Evolutionary conservation across 1,140 invertebrate genomes (phyloP), one percentile per base, ranked within the genome.

Genomic region (Zaprionus taronus): DNA sequence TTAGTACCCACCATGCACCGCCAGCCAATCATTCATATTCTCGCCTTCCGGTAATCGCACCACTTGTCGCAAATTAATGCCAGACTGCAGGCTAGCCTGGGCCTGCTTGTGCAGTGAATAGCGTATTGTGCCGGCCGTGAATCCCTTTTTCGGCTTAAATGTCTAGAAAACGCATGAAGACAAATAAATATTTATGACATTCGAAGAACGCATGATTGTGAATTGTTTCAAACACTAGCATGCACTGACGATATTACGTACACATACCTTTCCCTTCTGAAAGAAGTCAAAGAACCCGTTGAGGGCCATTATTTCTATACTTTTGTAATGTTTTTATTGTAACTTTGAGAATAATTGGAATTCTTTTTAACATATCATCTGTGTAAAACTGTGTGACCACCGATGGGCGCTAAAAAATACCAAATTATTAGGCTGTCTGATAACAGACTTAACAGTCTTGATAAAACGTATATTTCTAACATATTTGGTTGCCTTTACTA

Each of bases 71-170:
- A 99, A 94, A 94, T 99, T 98, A 64, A 99, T 97, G 4, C 98
- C 98, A n/a, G 98, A 98, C 93, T 96, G 97, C 4, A 99, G 93
- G 62, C 97, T 98, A 26, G 98, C 98, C 93, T 98, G 97, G 2
- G 98, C 98, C 90, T 98, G 97, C 93, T 99, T 99, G 86, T 99
- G 97, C 20, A 99, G 94, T 53, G 97, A 97, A 93, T 98, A 98
- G 55, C 97, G 94, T 53, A 99, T 94, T 24, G 98, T 99, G 5
- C 98, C 98, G 58, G 97, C 96, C 70, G 96, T 95, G 94, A 99
- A 98, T 77, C 96, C 96, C 85, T 99, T 99, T 93, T 97, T 98
- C 4, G 97, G 97, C 51, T 96, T 94, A 91, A 98, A 98, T 31
- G 97, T 98, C 97, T 98, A 51, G 1, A 51, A 24, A 51, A 77